Evolutionary conservation across 2,888 invertebrate species (phyloP), one percentile per base, ranked within the genome.

Genomic region (Drosophila emarginata): DNA sequence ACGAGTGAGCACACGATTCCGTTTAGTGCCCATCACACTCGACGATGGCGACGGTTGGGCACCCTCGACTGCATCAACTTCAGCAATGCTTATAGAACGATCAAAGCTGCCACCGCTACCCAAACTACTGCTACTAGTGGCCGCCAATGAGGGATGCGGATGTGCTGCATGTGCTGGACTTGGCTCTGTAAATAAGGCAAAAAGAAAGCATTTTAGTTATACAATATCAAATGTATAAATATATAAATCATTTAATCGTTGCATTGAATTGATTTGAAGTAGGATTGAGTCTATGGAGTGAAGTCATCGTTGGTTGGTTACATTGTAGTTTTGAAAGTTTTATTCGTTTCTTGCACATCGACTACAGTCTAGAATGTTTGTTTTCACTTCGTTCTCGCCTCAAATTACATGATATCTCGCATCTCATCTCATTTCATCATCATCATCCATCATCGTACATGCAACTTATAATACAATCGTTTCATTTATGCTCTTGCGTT

Each of bases 1-100:
- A 45, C 95, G 93, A 90, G 94, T 94, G 53, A 95, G 91, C 66
- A 94, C 93, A 45, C 95, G 93, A 71, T 94, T 94, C 64, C 94
- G 92, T 90, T 94, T 94, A 12, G 93, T 93, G 52, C 94, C 94
- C 92, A 94, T 93, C 40, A 76, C 77, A 45, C 18, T 45, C 4
- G 45, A 45, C 9, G 40, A 67, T 9, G 77, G 51, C 7, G 79
- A 64, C 14, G 54, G 32, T 28, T 72, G 60, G 21, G 40, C 65
- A 5, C 71, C 72, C 3, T 72, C 51, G 37, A 60, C 70, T 11
- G 59, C 21, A 2, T 71, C 70, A 7, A 26, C 62, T 39, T 69
- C 69, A 1, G 63, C 69, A 15, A 69, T 62, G 63, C 69, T 69
- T 18, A 63, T 63, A 28, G 67, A 70, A 60, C 78, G 81, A 70